Base-by-base conservation (phyloP, 92 coral and sea anemone species). In the Nematostella vectensis region DNA sequence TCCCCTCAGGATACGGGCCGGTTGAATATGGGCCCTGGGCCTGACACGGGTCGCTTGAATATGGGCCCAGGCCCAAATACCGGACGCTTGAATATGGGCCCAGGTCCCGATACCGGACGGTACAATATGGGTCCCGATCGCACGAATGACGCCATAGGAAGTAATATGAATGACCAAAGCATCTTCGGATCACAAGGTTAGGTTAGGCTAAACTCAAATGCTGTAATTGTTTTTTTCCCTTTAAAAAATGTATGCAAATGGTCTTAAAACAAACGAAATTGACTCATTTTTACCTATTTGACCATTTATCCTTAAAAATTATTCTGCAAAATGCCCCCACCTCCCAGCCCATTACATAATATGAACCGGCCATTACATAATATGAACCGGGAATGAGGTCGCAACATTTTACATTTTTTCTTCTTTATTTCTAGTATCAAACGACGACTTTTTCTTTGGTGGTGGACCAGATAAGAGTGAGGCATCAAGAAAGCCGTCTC, bases 381-480 rank as follows among this genome's bases (percentile, higher is more conserved):
- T n/a, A n/a, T n/a, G n/a, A n/a, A n/a, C n/a, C n/a, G n/a, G n/a
- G n/a, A n/a, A n/a, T n/a, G n/a, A n/a, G n/a, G n/a, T n/a, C n/a
- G n/a, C n/a, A n/a, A n/a, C n/a, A n/a, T n/a, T n/a, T n/a, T n/a
- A n/a, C n/a, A n/a, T n/a, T n/a, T n/a, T n/a, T n/a, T n/a, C n/a
- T n/a, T n/a, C n/a, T 28, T 25, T 25, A 11, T 29, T n/a, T 16
- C 8, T 61, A 75, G 94, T 82, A 18, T 65, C 65, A 17, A 73
- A 77, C 50, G 83, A 81, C n/a, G 82, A 80, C 58, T 74, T 56
- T 29, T 73, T 74, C 63, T 69, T 81, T 29, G 79, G 81, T 0
- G 83, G 87, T 17, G 87, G 87, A 47, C 87, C 87, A 23, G 40
- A 31, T 19, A 58, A 76, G 0, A 78, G 52, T 30, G 53, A 42